phyloP scores from a whole-genome alignment of 2,888 invertebrate genomes.

The Thymelicus acteon region DNA sequence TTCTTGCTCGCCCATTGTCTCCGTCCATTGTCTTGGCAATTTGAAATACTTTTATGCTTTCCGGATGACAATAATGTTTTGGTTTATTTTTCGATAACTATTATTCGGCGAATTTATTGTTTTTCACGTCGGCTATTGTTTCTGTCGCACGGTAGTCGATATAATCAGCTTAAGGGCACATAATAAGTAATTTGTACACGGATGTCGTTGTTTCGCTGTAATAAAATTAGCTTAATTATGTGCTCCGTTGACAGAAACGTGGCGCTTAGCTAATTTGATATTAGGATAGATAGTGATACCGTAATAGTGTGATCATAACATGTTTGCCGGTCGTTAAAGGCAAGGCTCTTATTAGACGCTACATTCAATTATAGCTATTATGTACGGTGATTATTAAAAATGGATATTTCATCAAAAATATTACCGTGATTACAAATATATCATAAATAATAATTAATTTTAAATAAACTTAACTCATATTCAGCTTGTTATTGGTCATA shows the following conservation, averaged over 20 bases:
- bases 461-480: no score
- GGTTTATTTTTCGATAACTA: slow-evolving; percentile 81
- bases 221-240: slow-evolving; percentile 46
- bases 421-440: neutral
- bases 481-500: no score
- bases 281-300: slow-evolving; percentile 31
- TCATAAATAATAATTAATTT: neutral
- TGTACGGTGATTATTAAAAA: neutral
- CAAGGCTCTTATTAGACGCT: slow-evolving; percentile 8
- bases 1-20: slow-evolving; percentile 82
- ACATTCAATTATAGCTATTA: neutral
- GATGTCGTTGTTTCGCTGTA: slow-evolving; percentile 42
- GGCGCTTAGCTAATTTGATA: slow-evolving; percentile 35
- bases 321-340: slow-evolving; percentile 10
- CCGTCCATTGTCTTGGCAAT: slow-evolving; percentile 79
- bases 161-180: slow-evolving; percentile 38
- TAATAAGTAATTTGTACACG: slow-evolving; percentile 48
- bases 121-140: slow-evolving; percentile 38
- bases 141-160: slow-evolving; percentile 43
- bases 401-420: neutral
- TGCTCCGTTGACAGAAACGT: slow-evolving; percentile 41
- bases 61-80: slow-evolving; percentile 81
- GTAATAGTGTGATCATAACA: slow-evolving; percentile 18
- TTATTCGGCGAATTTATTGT: slow-evolving; percentile 81
- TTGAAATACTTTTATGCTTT: slow-evolving; percentile 83